These are phyloP conservation scores for Caradrina kadenii DNA, from an alignment of 2,888 invertebrate species.

Conservation along the genomic window DNA sequence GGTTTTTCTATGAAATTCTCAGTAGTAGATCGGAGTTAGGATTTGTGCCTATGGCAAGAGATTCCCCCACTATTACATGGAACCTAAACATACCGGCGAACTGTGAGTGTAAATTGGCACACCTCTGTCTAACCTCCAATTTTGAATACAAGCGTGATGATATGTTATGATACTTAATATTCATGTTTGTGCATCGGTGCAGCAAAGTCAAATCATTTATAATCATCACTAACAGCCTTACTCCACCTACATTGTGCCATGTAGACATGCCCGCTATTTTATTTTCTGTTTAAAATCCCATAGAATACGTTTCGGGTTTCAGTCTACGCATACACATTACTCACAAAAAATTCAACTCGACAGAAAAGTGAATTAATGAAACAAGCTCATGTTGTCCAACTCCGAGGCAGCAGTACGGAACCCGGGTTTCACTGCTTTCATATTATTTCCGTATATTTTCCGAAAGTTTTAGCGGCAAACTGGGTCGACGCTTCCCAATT, in stretches of 20 bases:
- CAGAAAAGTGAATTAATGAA: slow-evolving; percentile 58
- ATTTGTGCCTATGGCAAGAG: too few species aligned
- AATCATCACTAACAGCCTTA: too few species aligned
- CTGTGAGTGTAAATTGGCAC: too few species aligned
- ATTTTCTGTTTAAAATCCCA: neutral
- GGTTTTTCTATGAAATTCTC: too few species aligned
- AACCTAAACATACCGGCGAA: too few species aligned
- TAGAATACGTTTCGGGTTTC: neutral
- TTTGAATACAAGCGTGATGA: too few species aligned
- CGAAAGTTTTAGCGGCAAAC: slow-evolving; percentile 14
- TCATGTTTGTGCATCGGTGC: neutral
- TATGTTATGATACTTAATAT: too few species aligned
- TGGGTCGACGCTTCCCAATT: slow-evolving; percentile 49
- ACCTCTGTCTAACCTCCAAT: too few species aligned
- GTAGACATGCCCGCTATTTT: neutral
- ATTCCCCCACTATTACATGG: too few species aligned
- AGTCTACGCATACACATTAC: neutral
- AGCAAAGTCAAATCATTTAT: neutral
- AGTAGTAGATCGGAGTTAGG: too few species aligned
- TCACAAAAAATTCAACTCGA: slow-evolving; percentile 23
- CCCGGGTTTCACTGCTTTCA: slow-evolving; percentile 6
- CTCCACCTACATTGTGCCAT: too few species aligned
- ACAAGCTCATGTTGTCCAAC: slow-evolving; percentile 27
- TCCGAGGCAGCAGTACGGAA: slow-evolving; percentile 24
- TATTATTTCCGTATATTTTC: slow-evolving; percentile 44